A percentile compares a stretch with the other conserved stretches of the same genome.
Conservation (phyloP, 2,113 vertebrate species). For the Malaclemys terrapin region DNA sequence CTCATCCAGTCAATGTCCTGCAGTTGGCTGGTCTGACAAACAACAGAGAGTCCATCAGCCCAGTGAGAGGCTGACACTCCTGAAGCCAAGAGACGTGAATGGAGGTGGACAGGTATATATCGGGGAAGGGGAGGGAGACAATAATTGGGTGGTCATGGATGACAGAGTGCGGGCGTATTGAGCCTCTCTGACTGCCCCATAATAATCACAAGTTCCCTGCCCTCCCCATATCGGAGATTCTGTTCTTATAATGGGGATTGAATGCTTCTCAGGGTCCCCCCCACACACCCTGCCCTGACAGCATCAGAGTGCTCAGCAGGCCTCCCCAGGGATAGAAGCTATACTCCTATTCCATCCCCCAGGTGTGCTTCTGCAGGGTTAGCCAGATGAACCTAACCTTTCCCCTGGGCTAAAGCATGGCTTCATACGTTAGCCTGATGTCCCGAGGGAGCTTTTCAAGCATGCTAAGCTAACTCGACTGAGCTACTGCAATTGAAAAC, state of each 20-base stretch:
- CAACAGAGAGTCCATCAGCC: background rate
- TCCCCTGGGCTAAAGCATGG: background rate
- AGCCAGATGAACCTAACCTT: background rate
- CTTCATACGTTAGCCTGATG: background rate
- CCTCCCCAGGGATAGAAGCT: background rate
- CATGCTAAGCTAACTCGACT: background rate
- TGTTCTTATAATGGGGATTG: background rate
- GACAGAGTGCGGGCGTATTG: background rate
- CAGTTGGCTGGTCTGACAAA: background rate
- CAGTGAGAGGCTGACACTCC: background rate
- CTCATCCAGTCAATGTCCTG: background rate
- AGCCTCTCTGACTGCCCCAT: background rate
- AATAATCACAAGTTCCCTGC: background rate
- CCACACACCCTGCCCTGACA: background rate
- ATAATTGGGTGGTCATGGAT: background rate
- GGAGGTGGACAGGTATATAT: background rate
- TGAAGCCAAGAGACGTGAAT: background rate
- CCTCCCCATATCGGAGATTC: background rate
- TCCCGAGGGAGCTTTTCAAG: background rate
- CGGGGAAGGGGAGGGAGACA: background rate
- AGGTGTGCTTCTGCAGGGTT: background rate
- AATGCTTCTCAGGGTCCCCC: background rate
- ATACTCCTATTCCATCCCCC: background rate
- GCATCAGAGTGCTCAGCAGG: background rate
- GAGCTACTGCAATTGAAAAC: background rate